Conservation (phyloP, 2,113 vertebrate genomes). For the Meriones unguiculatus region DNA sequence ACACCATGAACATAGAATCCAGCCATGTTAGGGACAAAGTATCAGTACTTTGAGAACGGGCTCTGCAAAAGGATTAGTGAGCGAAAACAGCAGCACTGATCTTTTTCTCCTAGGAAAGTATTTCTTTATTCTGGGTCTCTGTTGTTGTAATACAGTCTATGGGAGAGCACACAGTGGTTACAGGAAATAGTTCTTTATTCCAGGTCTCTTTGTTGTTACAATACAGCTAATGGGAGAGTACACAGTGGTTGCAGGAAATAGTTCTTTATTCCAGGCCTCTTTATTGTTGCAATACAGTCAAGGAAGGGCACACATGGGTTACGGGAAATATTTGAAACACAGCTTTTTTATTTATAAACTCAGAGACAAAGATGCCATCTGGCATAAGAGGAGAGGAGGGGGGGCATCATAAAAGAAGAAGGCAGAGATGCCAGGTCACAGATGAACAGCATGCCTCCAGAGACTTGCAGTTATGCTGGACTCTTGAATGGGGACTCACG, state of each 20-base stretch:
- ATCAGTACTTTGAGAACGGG: not conserved
- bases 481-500: not conserved
- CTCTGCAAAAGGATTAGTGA: not conserved
- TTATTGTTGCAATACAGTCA: not conserved
- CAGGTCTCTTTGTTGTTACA: not conserved
- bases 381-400: not conserved
- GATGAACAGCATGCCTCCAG: not conserved
- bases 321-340: not conserved
- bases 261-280: not conserved
- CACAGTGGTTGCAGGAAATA: not conserved
- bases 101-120: conserved; percentile 16
- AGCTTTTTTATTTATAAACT: conserved; percentile 15
- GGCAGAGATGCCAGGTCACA: not conserved
- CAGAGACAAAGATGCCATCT: not conserved
- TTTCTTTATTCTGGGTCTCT: not conserved
- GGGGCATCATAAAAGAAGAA: not conserved
- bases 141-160: not conserved
- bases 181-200: conserved; percentile 10
- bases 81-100: not conserved
- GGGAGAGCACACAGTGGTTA: not conserved
- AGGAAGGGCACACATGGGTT: not conserved
- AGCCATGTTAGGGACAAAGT: not conserved
- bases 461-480: too few species aligned
- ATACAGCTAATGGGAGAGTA: not conserved
- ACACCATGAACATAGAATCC: too few species aligned